Base-by-base conservation (phyloP, 1,140 invertebrate genomes). In the Aporrectodea caliginosa region DNA sequence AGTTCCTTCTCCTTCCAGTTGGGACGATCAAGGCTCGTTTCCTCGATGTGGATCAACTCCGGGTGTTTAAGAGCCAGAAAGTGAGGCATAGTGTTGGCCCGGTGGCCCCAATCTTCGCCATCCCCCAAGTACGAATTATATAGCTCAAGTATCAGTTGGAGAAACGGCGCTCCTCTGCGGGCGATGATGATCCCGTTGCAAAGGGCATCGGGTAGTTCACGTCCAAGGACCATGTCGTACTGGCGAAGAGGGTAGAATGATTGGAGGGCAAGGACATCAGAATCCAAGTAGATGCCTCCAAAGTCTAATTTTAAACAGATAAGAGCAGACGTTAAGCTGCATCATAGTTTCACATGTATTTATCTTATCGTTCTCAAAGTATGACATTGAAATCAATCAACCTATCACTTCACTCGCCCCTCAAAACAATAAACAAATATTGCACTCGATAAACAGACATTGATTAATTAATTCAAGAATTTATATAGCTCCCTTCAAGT, bases 211-310 rank as follows among this genome's bases (percentile, higher is more conserved):
- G 31, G 22, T 29, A 68, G 33, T 30, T 76, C 79, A 33, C 58
- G 31, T 1, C 75, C 75, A 27, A 77, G 33, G 6, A 43, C 43
- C 33, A 77, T 43, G 69, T 58, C 76, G 35, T 81, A 81, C 22
- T 35, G 35, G 6, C 34, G 71, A n/a, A 81, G 77, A 33, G 34
- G 77, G 2, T 81, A 33, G 31, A 81, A 78, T 0, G 80, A 78
- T 30, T 81, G 32, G 1, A 81, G 32, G 1, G 69, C 80, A 16
- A 81, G 31, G 30, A 78, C 80, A 69, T 81, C 80, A 2, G 78
- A 35, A 69, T 81, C 80, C 29, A 81, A 35, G 35, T 81, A 81
- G n/a, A 78, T 81, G 58, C 80, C 80, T 31, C 80, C 80, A 32
- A 74, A 77, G 16, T 78, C 31, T 35, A 74, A 33, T 14, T 75